A percentile compares a stretch with the other conserved stretches of the same genome.
Conservation (phyloP, 1,140 invertebrate species). For the Drosophila takahashii region DNA sequence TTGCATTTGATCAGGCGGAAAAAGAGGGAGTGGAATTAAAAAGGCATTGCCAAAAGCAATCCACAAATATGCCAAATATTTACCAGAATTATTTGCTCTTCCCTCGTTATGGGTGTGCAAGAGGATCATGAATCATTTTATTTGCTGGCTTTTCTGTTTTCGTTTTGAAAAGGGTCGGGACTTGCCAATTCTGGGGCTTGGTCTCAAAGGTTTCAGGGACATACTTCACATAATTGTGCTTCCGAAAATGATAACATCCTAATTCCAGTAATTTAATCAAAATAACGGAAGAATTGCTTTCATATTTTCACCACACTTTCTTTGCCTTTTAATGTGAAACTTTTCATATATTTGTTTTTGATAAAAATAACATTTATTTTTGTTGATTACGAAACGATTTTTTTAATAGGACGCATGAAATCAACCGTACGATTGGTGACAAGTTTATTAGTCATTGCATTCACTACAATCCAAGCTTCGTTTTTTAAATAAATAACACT, state of each 20-base stretch:
- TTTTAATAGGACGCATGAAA: background rate
- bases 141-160: background rate
- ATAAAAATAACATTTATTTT: background rate
- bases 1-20: constrained; percentile 25
- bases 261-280: no score
- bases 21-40: constrained; percentile 40
- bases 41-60: constrained; percentile 73
- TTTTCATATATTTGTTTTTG: background rate
- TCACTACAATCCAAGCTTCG: background rate
- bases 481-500: background rate
- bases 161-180: constrained; percentile 15
- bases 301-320: no score
- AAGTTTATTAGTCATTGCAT: constrained; percentile 1
- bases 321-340: no score
- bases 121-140: constrained; percentile 54
- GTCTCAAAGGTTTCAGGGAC: background rate
- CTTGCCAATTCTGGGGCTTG: background rate
- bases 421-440: background rate
- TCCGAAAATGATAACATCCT: background rate
- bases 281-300: no score
- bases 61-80: constrained; percentile 74
- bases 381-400: background rate
- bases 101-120: constrained; percentile 31
- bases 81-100: constrained; percentile 60
- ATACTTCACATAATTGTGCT: background rate